Evolutionary conservation across 1,140 invertebrate genomes (phyloP), one percentile per base, ranked within the genome.

Genomic region (Ceratina calcarata): DNA sequence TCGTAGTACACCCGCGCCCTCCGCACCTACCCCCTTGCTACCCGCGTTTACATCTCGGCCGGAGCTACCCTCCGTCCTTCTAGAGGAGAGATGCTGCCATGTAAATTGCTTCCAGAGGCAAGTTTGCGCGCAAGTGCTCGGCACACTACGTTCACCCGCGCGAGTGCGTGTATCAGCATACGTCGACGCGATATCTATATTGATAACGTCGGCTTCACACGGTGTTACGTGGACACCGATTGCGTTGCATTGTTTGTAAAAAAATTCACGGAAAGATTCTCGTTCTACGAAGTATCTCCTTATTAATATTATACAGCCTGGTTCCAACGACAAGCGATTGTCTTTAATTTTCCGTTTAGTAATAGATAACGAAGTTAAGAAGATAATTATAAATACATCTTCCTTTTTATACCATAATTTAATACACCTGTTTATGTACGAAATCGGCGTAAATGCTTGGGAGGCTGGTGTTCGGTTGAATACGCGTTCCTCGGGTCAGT

Each of bases 71-170:
- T 69, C 71, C 78, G 70, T 27, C 67, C 71, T 65, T 70, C 74
- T 66, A 27, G 72, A 80, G 76, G 78, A 86, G 84, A 88, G 84
- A 89, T 83, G 87, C 85, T 87, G 86, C 87, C 89, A 90, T 90
- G 90, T 91, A 91, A 91, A 91, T 91, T 91, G 90, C 90, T 91
- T 89, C 84, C 78, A 81, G 84, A 89, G 84, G 78, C 86, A 86
- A 86, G 86, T 87, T 85, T 78, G 83, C 81, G 86, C 86, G 87
- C 87, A 78, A 88, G 84, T 88, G 84, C 84, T 77, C 79, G 82
- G 68, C 73, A 65, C 62, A 27, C 73, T 70, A 57, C 77, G 70
- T 24, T 45, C n/a, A 20, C 2, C n/a, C 7, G 15, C 18, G 51
- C 24, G 32, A 16, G 32, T 18, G 16, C 60, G 66, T 79, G 64